phyloP scores from a whole-genome alignment of 2,113 vertebrate species.

The Cephalopholis sonnerati region DNA sequence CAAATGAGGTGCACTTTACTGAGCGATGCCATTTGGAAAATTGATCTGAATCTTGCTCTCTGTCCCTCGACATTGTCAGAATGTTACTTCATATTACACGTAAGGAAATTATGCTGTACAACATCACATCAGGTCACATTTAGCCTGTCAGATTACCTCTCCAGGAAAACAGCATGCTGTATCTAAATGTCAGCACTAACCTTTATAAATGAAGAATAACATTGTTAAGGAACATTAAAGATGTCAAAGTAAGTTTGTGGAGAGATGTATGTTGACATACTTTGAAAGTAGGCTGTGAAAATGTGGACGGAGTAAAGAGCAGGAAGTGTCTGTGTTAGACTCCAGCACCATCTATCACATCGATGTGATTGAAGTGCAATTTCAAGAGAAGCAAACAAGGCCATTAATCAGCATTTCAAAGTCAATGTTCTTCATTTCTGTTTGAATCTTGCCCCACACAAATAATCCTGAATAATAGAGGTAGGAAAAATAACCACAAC shows the following conservation, averaged over 20 bases:
- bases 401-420: slow-evolving; percentile 33
- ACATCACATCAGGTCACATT: slow-evolving; percentile 1
- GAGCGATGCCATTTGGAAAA: background rate
- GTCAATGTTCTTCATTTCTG: background rate
- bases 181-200: slow-evolving; percentile 24
- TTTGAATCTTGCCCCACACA: background rate
- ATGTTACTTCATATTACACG: background rate
- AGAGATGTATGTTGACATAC: slow-evolving; percentile 17
- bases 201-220: slow-evolving; percentile 7
- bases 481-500: background rate
- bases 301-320: background rate
- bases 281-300: slow-evolving; percentile 6
- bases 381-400: slow-evolving; percentile 7
- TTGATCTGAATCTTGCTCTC: background rate
- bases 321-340: slow-evolving; percentile 21
- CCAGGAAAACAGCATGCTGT: background rate
- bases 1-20: slow-evolving; percentile 21
- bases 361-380: slow-evolving; percentile 13
- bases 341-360: slow-evolving; percentile 30
- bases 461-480: background rate
- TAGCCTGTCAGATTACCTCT: slow-evolving; percentile 8
- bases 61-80: background rate
- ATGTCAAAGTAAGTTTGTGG: slow-evolving; percentile 18
- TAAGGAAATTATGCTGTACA: background rate
- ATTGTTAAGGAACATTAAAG: slow-evolving; percentile 2